These are phyloP conservation scores for Musca domestica DNA, from an alignment of 1,140 invertebrate species.

Conservation along the genomic window DNA sequence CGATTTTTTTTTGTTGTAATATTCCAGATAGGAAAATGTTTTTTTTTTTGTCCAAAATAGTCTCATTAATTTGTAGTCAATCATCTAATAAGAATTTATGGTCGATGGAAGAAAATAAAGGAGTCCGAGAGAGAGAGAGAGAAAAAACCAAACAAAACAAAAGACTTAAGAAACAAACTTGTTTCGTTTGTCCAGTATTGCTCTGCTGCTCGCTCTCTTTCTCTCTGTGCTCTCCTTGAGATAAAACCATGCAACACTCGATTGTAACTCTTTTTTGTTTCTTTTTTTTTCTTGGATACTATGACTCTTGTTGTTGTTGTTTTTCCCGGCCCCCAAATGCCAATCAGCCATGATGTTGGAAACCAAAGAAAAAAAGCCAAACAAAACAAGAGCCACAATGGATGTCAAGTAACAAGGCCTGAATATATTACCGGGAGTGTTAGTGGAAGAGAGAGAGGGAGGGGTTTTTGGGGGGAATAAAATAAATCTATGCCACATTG, in stretches of 20 bases:
- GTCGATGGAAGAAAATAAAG: no score
- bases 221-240: neutral
- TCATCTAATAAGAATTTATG: constrained; percentile 10
- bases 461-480: constrained; percentile 21
- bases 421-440: neutral
- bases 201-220: neutral
- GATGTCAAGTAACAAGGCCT: no score
- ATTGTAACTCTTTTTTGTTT: neutral
- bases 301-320: neutral
- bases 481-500: constrained; percentile 37
- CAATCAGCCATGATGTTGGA: constrained; percentile 7
- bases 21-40: neutral
- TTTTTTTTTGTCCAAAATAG: neutral
- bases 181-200: no score
- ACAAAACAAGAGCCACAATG: no score
- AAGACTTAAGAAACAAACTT: constrained; percentile 25
- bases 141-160: neutral
- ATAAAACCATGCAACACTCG: neutral
- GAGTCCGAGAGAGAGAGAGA: neutral
- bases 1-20: no score
- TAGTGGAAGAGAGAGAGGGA: constrained; percentile 24
- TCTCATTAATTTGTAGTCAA: constrained; percentile 16
- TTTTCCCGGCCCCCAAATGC: neutral
- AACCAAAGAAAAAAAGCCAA: no score
- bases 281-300: no score